A percentile compares a stretch with the other conserved stretches of the same genome.
Conservation (phyloP, 23 tunicate species). For the Trididemnum nubilum region DNA sequence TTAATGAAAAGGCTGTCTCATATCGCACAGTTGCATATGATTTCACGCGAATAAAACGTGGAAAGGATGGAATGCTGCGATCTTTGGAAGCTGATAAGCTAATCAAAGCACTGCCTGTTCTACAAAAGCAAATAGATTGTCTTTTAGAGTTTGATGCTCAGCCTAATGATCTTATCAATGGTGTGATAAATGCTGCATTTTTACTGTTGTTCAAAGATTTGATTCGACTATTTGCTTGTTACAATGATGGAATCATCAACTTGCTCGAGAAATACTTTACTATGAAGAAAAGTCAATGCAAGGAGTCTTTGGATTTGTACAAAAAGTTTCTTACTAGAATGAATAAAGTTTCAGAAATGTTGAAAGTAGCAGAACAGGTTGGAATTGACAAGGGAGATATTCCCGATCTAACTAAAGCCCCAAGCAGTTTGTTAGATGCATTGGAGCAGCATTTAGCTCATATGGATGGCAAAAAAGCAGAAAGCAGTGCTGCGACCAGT, state of each 20-base stretch:
- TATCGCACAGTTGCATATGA: conserved; percentile 98
- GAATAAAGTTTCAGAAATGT: conserved; percentile 83
- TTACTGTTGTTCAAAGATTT: conserved; percentile 92
- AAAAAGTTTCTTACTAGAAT: conserved; percentile 92
- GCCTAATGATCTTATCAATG: conserved; percentile 88
- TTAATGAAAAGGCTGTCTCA: conserved; percentile 90
- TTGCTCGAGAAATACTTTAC: conserved; percentile 93
- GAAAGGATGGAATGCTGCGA: conserved; percentile 69
- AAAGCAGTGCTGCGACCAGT: conserved; percentile 39
- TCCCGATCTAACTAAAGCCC: conserved; percentile 98
- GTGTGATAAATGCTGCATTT: conserved; percentile 92
- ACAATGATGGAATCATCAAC: conserved; percentile 96
- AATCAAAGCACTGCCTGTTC: conserved; percentile 79
- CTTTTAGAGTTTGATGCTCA: conserved; percentile 90
- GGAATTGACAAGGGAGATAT: conserved; percentile 99
- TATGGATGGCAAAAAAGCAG: conserved; percentile 78
- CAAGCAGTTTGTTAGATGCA: conserved; percentile 94
- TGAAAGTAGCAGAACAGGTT: conserved; percentile 98
- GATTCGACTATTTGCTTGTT: conserved; percentile 95
- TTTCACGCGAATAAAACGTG: conserved; percentile 87
- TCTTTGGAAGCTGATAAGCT: conserved; percentile 73
- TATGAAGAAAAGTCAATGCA: conserved; percentile 95
- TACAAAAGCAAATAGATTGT: conserved; percentile 78
- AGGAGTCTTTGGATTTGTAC: conserved; percentile 91
- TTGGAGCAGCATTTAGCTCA: conserved; percentile 84